A percentile compares a stretch with the other conserved stretches of the same genome.
Conservation (phyloP, 2,797 vertebrate genomes). For the Falco rusticolus region DNA sequence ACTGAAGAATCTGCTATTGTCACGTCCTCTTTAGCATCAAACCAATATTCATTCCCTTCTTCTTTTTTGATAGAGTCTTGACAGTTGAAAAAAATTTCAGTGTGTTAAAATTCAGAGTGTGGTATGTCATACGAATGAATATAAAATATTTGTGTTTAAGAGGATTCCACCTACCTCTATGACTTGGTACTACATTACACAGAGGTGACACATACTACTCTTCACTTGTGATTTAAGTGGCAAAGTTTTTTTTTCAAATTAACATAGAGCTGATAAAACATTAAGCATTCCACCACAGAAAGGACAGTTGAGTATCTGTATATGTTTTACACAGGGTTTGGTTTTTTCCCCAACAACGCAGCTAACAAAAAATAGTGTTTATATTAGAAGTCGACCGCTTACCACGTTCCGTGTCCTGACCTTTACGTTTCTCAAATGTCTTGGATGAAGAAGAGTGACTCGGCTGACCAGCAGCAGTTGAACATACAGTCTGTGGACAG, state of each 20-base stretch:
- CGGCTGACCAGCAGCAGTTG: not conserved
- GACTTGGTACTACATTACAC: not conserved
- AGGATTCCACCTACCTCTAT: not conserved
- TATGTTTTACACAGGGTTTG: not conserved
- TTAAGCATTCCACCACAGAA: not conserved
- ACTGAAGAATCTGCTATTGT: conserved; percentile 14
- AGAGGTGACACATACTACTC: not conserved
- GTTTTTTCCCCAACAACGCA: not conserved
- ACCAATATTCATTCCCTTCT: conserved; percentile 72
- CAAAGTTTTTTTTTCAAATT: not conserved
- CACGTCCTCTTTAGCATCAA: conserved; percentile 74
- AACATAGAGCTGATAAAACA: not conserved
- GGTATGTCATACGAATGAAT: not conserved
- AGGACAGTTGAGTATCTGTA: not conserved
- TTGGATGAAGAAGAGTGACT: not conserved
- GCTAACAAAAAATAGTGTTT: not conserved
- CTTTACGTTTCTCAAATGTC: not conserved
- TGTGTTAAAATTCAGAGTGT: not conserved
- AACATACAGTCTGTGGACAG: not conserved
- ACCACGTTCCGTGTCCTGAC: not conserved
- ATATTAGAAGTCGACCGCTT: not conserved
- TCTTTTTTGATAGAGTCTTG: conserved; percentile 26
- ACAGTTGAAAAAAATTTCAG: conserved; percentile 13
- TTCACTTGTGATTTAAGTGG: not conserved
- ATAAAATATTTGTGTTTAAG: not conserved